Conservation (phyloP, 2,113 vertebrate species). For the Sialia sialis region DNA sequence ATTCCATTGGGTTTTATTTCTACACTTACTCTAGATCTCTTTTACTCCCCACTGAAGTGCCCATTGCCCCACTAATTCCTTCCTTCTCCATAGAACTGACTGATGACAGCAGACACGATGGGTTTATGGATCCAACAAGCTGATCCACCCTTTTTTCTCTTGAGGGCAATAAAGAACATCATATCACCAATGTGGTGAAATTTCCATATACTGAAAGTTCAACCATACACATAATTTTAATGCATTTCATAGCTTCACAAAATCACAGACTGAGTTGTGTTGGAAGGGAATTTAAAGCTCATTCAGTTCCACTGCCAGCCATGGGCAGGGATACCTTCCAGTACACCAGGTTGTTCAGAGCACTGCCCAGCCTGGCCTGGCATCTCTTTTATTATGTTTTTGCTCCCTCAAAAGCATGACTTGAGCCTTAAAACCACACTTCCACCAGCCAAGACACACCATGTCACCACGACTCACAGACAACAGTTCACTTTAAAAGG, state of each 20-base stretch:
- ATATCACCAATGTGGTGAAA: fast-evolving
- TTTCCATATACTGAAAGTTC: neutral
- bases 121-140: neutral
- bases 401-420: neutral
- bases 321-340: neutral
- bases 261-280: neutral
- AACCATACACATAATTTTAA: fast-evolving
- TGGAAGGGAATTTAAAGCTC: neutral
- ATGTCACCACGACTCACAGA: neutral
- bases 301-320: neutral
- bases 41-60: neutral
- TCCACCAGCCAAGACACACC: neutral
- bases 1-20: neutral
- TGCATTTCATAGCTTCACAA: neutral
- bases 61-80: neutral
- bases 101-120: neutral
- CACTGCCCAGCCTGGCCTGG: neutral
- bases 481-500: neutral
- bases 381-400: neutral
- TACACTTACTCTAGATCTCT: neutral
- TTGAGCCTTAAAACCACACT: neutral
- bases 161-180: neutral
- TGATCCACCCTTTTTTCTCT: neutral
- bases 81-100: neutral
- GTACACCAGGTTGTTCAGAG: neutral